Evolutionary conservation across 2,113 vertebrate genomes (phyloP).

Genomic region (Eolophus roseicapilla): DNA sequence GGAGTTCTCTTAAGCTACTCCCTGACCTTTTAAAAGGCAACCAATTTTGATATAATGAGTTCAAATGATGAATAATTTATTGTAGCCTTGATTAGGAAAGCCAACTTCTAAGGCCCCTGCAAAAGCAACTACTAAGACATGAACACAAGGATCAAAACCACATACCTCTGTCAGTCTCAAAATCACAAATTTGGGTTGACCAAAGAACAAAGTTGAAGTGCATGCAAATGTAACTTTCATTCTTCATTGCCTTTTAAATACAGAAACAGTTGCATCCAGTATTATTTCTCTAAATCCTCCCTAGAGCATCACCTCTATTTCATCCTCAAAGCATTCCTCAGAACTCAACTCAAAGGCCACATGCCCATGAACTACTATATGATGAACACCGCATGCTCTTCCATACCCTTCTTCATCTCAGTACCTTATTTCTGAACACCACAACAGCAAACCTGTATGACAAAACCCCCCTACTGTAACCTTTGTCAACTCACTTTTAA

Average conservation of each 20-base stretch:
- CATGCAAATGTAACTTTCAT: not conserved
- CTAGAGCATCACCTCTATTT: not conserved
- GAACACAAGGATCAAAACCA: not conserved
- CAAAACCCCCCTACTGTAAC: not conserved
- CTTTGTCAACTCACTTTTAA: not conserved
- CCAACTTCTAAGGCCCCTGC: not conserved
- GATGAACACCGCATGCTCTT: not conserved
- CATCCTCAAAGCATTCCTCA: not conserved
- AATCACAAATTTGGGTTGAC: not conserved
- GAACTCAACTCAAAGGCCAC: not conserved
- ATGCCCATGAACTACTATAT: not conserved
- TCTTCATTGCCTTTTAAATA: not conserved
- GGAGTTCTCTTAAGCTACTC: not conserved
- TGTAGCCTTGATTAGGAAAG: not conserved
- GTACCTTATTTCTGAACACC: rapidly evolving
- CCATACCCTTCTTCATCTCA: not conserved
- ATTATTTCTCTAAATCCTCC: not conserved
- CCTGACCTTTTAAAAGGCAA: constrained; percentile 11
- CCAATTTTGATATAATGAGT: not conserved
- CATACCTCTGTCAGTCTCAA: not conserved
- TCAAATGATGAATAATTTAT: constrained; percentile 5
- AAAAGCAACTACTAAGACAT: not conserved
- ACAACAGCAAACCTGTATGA: not conserved
- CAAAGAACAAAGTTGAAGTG: not conserved
- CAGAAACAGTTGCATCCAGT: not conserved